Percentiles rank a stretch among this genome's conserved stretches.
phyloP scores from a whole-genome alignment of 2,888 invertebrate genomes.

The Eustalomyia histrio region DNA sequence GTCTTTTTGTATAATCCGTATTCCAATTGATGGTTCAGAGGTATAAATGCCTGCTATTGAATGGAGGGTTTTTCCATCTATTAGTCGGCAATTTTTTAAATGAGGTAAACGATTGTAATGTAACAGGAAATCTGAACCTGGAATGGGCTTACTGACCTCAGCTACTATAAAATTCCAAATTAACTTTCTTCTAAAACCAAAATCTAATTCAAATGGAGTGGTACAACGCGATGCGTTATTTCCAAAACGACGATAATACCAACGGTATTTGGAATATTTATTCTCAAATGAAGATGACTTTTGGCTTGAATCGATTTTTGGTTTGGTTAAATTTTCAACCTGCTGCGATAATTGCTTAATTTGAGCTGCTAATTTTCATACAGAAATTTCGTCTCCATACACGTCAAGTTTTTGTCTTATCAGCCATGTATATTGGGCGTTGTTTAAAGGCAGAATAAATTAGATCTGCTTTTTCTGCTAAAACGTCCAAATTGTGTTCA shows the following conservation, averaged over 20 bases:
- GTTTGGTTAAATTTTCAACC: background rate
- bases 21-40: background rate
- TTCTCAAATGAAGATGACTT: background rate
- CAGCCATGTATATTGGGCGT: background rate
- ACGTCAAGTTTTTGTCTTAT: background rate
- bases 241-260: no score
- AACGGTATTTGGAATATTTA: background rate
- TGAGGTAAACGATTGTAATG: background rate
- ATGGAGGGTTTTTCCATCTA: no score
- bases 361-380: background rate
- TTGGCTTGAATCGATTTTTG: background rate
- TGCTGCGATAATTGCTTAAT: background rate
- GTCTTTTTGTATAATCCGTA: background rate
- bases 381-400: background rate
- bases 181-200: background rate
- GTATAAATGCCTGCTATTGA: background rate
- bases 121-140: background rate
- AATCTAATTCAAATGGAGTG: background rate
- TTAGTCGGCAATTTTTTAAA: background rate
- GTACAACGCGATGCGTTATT: background rate
- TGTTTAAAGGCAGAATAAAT: background rate
- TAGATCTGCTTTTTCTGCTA: background rate
- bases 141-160: background rate
- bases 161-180: background rate
- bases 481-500: background rate